Evolutionary conservation across 2,797 vertebrate species (phyloP), one percentile per base, ranked within the genome.

Genomic region (Gobionotothen gibberifrons): DNA sequence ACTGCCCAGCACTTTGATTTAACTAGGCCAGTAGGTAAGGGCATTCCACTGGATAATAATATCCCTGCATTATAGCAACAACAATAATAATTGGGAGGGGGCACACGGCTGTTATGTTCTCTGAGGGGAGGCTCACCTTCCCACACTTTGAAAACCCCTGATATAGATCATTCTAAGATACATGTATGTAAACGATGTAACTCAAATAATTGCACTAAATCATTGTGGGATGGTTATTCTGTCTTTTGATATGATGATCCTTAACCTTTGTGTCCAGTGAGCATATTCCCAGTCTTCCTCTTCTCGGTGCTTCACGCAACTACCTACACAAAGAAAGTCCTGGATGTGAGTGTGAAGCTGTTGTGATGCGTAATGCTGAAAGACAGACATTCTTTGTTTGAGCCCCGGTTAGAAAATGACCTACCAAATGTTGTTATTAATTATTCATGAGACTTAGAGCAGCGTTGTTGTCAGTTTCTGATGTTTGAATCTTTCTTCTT

Each of bases 221-320:
- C 13, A 2, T 42, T 61, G 21, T 46, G 0, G 0, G 11, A 59
- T 11, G 15, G 26, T 54, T 40, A 15, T 46, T 61, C 3, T n/a
- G 1, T 57, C 1, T 29, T 47, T 51, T 4, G 26, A 26, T 10
- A 5, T 72, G 44, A 74, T 76, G 47, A 54, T 72, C 95, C 94
- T 98, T 97, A 96, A 97, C 89, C 2, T 0, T 55, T 79, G 72
- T 81, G 78, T 93, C 87, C 93, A 99, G 98, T 99, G 97, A 99
- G 97, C 90, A 98, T 99, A 87, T 99, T 99, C 75, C 98, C 98
- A 42, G 97, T 99, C 78, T 96, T 99, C 74, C 94, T 99, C 21
- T 99, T 99, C 91, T 99, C 98, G 17, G 90, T 99, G 92, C 97
- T 99, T 89, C 98, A 99, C 71, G 97, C 97, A 71, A 97, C 97